These are phyloP conservation scores for Connochaetes taurinus DNA, from an alignment of 2,113 vertebrate genomes.

Conservation along the genomic window DNA sequence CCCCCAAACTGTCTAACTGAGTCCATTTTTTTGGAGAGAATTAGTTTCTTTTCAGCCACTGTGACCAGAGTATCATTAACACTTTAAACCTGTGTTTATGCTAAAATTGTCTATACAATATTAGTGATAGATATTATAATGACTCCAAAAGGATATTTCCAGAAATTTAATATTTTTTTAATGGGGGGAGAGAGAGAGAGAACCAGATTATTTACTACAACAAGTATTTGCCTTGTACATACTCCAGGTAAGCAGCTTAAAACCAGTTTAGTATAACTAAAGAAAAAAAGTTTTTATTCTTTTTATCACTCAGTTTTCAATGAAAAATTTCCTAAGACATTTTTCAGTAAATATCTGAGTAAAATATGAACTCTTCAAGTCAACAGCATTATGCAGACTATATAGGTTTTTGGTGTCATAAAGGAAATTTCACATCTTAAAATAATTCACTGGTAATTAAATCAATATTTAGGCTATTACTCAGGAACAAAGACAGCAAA, in stretches of 20 bases:
- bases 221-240: not conserved
- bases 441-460: slow-evolving; percentile 55
- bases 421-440: slow-evolving; percentile 35
- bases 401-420: not conserved
- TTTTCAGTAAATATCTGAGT: not conserved
- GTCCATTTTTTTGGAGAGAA: not conserved
- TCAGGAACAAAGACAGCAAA: slow-evolving; percentile 30
- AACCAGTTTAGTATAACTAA: not conserved
- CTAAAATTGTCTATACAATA: not conserved
- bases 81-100: not conserved
- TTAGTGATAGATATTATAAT: not conserved
- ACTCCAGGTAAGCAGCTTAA: not conserved
- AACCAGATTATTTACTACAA: not conserved
- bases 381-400: not conserved
- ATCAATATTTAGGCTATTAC: slow-evolving; percentile 34
- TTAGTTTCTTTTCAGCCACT: not conserved
- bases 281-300: not conserved
- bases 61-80: not conserved
- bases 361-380: not conserved
- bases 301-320: not conserved
- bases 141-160: not conserved
- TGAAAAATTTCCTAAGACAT: not conserved
- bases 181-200: not conserved
- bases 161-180: not conserved
- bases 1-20: not conserved